phyloP scores from a whole-genome alignment of 1,140 invertebrate species.

The Temnothorax longispinosus region DNA sequence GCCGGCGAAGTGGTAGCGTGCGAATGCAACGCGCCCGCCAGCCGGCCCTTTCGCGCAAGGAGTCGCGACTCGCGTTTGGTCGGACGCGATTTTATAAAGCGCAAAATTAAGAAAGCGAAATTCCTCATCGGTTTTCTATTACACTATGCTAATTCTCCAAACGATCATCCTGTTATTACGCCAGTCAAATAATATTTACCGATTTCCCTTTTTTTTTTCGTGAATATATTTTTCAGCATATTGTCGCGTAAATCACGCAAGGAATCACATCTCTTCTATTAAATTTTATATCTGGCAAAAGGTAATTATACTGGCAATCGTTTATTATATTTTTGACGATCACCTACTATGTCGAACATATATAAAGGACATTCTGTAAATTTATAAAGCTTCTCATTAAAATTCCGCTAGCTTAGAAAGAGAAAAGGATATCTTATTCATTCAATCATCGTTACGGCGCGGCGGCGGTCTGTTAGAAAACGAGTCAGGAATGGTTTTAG shows the following conservation, averaged over 20 bases:
- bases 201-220: neutral
- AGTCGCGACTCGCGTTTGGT: conserved; percentile 60
- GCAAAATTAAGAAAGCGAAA: neutral
- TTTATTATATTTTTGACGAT: neutral
- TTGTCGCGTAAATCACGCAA: neutral
- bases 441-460: neutral
- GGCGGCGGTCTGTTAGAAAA: neutral
- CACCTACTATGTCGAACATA: neutral
- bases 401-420: neutral
- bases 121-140: neutral
- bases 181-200: neutral
- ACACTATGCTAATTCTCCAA: neutral
- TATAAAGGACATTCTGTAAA: neutral
- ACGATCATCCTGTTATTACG: neutral
- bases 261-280: neutral
- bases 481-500: neutral
- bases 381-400: neutral
- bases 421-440: neutral
- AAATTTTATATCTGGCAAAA: neutral
- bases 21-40: conserved; percentile 39
- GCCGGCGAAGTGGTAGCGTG: conserved; percentile 27
- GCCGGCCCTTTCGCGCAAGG: conserved; percentile 51
- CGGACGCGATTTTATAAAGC: conserved; percentile 28
- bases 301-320: neutral
- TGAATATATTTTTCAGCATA: neutral